Percentiles rank a stretch among this genome's conserved stretches.
These are phyloP conservation scores for Pogonocichla stellata DNA, from an alignment of 2,113 vertebrate species.

Conservation along the genomic window DNA sequence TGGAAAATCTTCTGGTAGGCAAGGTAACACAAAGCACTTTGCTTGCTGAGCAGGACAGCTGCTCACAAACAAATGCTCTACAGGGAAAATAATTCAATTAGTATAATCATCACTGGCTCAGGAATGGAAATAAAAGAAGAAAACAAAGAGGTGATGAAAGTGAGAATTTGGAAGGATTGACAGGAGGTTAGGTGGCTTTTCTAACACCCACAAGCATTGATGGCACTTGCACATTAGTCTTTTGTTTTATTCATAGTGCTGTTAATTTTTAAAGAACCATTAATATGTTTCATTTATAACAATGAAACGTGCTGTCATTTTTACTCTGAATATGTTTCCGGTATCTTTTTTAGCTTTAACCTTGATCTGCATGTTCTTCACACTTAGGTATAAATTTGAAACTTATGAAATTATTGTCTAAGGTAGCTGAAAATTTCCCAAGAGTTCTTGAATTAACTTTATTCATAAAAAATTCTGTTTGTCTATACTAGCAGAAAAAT, in stretches of 20 bases:
- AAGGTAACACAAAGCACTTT: conserved; percentile 33
- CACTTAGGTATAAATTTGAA: background rate
- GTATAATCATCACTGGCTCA: background rate
- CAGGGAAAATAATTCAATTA: conserved; percentile 57
- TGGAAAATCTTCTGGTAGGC: conserved; percentile 34
- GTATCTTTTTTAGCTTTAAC: background rate
- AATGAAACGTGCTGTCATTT: background rate
- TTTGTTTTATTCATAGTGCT: conserved; percentile 28
- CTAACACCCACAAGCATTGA: background rate
- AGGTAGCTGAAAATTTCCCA: background rate
- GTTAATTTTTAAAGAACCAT: conserved; percentile 41
- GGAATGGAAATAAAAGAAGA: background rate
- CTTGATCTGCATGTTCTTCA: background rate
- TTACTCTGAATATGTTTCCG: background rate
- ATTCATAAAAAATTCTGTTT: background rate
- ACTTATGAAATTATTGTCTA: background rate
- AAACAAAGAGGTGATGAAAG: conserved; percentile 11
- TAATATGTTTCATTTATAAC: conserved; percentile 16
- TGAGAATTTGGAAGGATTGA: background rate
- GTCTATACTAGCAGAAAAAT: background rate
- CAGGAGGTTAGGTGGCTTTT: background rate
- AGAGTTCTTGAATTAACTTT: background rate
- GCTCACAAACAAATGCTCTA: conserved; percentile 41
- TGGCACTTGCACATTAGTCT: background rate
- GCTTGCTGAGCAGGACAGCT: conserved; percentile 20